phyloP scores from a whole-genome alignment of 2,113 vertebrate genomes.

The Campylomormyrus numenius region DNA sequence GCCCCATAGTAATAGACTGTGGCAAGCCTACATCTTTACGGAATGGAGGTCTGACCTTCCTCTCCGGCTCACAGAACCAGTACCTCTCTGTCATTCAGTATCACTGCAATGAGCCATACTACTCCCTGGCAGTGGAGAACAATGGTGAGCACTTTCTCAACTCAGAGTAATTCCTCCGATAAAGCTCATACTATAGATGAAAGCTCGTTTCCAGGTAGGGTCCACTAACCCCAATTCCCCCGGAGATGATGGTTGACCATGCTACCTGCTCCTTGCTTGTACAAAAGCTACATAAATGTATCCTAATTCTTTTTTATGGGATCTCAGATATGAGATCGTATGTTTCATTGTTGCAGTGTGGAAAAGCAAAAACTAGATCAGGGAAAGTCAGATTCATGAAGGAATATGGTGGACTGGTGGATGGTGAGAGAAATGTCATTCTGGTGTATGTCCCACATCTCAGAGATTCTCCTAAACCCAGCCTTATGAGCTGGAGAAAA shows the following conservation, averaged over 20 bases:
- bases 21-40: constrained; percentile 46
- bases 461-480: neutral
- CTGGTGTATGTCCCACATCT: neutral
- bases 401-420: neutral
- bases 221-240: neutral
- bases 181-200: neutral
- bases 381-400: neutral
- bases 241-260: neutral
- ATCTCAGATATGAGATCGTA: neutral
- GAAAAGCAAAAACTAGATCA: neutral
- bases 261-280: neutral
- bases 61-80: constrained; percentile 51
- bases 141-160: constrained; percentile 28
- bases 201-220: neutral
- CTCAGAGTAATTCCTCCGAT: neutral
- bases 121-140: constrained; percentile 28
- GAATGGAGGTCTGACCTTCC: constrained; percentile 46
- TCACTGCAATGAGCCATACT: constrained; percentile 55
- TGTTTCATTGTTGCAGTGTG: neutral
- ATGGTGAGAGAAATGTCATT: neutral
- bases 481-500: neutral
- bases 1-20: constrained; percentile 56
- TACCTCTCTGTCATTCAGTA: constrained; percentile 56
- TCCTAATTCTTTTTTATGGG: neutral
- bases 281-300: neutral